phyloP scores from a whole-genome alignment of 2,113 vertebrate genomes.

The Fulmarus glacialis region DNA sequence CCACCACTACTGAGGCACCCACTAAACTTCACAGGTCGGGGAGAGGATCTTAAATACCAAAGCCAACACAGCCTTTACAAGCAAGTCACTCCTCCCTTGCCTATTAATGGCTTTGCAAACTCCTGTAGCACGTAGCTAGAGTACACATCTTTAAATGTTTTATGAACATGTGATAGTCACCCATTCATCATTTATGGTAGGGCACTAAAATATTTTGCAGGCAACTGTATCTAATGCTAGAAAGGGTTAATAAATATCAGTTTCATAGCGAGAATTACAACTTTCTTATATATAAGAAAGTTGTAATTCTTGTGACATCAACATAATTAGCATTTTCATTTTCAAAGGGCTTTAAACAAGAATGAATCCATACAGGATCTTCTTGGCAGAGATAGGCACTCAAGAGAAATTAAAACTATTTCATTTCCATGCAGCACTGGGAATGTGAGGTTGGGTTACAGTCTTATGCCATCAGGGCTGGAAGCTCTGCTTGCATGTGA shows the following conservation, averaged over 20 bases:
- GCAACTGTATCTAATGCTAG: not conserved
- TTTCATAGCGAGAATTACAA: not conserved
- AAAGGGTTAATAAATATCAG: not conserved
- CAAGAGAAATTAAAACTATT: not conserved
- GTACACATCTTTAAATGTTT: not conserved
- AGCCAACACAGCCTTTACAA: not conserved
- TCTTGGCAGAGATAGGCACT: not conserved
- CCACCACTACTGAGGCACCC: not conserved
- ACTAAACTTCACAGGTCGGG: not conserved
- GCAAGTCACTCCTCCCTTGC: not conserved
- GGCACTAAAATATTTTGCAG: not conserved
- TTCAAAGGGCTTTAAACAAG: not conserved
- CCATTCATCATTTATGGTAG: not conserved
- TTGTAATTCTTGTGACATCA: not conserved
- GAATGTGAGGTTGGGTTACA: not conserved
- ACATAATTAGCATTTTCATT: not conserved
- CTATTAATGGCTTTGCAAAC: not conserved
- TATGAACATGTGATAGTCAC: not conserved
- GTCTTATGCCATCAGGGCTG: not conserved
- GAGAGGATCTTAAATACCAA: not conserved
- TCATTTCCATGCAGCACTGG: not conserved
- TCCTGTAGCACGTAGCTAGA: not conserved
- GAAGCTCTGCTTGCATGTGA: not conserved
- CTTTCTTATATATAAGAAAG: too few relatives aligned
- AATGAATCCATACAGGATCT: not conserved